A percentile compares a stretch with the other conserved stretches of the same genome.
Conservation (phyloP, 2,113 vertebrate species). For the Otolemur garnettii region DNA sequence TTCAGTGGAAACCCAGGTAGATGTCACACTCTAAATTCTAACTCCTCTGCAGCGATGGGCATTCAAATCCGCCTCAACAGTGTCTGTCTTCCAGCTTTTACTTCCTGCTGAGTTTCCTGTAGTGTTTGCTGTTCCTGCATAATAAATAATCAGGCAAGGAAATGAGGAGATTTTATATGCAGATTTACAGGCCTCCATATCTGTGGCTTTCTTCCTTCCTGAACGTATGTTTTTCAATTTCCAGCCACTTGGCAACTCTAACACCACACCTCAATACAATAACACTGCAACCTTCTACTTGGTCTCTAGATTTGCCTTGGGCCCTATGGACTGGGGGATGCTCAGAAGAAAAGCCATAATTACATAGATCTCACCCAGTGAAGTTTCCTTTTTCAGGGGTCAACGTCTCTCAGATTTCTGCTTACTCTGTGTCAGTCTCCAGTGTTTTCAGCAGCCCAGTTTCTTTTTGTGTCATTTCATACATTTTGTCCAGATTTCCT, state of each 20-base stretch:
- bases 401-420: not conserved
- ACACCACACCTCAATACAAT: not conserved
- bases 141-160: not conserved
- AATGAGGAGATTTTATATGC: not conserved
- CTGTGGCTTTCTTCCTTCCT: not conserved
- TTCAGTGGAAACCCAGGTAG: not conserved
- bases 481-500: not conserved
- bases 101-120: not conserved
- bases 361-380: not conserved
- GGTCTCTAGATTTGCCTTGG: not conserved
- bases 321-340: not conserved
- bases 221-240: not conserved
- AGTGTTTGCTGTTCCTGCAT: not conserved
- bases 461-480: not conserved
- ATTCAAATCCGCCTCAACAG: not conserved
- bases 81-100: not conserved
- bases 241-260: not conserved
- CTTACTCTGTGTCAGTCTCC: not conserved
- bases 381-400: not conserved
- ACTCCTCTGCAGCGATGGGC: not conserved
- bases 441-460: not conserved
- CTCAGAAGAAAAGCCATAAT: not conserved
- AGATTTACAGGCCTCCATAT: not conserved
- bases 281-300: not conserved
- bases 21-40: not conserved